These are phyloP conservation scores for Liodrosophila aerea DNA, from an alignment of 2,888 invertebrate species.

Conservation along the genomic window DNA sequence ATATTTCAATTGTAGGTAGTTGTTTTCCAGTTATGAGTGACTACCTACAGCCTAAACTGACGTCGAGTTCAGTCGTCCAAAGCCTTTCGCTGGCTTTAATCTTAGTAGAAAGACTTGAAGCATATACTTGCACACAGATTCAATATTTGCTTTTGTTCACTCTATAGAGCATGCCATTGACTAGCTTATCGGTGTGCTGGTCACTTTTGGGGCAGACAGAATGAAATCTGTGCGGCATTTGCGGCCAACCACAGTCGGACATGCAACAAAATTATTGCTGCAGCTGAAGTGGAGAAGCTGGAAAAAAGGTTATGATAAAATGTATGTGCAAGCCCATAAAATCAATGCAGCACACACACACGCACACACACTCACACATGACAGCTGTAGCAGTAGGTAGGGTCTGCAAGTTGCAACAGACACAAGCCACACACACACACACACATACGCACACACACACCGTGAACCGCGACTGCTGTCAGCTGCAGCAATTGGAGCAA, in stretches of 20 bases:
- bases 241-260: conserved; percentile 61
- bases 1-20: too few relatives aligned
- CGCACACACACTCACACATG: neutral
- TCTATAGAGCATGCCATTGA: conserved; percentile 27
- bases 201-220: conserved; percentile 2
- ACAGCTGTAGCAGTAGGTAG: neutral
- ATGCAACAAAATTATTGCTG: conserved; percentile 58
- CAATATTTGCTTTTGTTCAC: neutral
- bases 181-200: conserved; percentile 2
- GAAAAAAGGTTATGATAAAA: conserved; percentile 50
- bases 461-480: conserved; percentile 55
- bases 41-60: too few relatives aligned
- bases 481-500: conserved; percentile 56
- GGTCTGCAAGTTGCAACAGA: conserved; percentile 16
- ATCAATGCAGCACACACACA: conserved; percentile 58
- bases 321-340: conserved; percentile 56
- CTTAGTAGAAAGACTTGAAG: too few relatives aligned
- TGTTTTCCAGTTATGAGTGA: too few relatives aligned
- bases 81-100: too few relatives aligned
- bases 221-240: conserved; percentile 50
- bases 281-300: too few relatives aligned
- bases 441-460: conserved; percentile 11
- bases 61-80: too few relatives aligned
- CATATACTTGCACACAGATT: too few relatives aligned
- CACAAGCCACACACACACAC: conserved; percentile 9